Conservation (phyloP, 2,113 vertebrate genomes). For the Cyanoramphus novaezelandiae region DNA sequence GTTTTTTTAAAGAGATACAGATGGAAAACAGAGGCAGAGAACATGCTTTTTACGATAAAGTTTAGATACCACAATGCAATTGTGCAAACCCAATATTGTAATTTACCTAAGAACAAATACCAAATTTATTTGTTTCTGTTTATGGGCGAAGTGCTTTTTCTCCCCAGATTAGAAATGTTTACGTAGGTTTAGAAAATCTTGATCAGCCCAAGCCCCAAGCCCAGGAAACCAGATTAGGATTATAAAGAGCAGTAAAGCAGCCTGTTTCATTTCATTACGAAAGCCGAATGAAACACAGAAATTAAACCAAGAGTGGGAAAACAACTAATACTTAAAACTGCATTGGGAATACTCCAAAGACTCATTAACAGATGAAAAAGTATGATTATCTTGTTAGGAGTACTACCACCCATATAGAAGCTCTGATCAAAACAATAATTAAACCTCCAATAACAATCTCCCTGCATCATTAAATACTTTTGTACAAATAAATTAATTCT, state of each 20-base stretch:
- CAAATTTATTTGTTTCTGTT: neutral
- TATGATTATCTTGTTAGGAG: conserved; percentile 68
- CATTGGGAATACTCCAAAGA: conserved; percentile 60
- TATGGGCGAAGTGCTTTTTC: neutral
- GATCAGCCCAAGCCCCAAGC: neutral
- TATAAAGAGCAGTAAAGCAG: conserved; percentile 1
- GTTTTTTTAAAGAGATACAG: neutral
- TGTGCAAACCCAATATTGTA: neutral
- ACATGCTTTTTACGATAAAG: neutral
- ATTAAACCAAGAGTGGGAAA: conserved; percentile 44
- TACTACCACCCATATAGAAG: conserved; percentile 58
- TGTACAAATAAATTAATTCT: conserved; percentile 61
- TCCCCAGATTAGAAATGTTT: neutral
- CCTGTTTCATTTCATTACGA: neutral
- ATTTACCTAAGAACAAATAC: neutral
- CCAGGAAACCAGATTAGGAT: neutral
- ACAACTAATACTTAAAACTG: conserved; percentile 54
- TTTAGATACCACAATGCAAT: neutral
- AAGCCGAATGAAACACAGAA: conserved; percentile 48
- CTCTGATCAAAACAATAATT: conserved; percentile 70
- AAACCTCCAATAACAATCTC: conserved; percentile 60
- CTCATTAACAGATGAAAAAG: conserved; percentile 69
- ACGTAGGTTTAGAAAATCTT: neutral
- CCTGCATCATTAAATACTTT: conserved; percentile 59
- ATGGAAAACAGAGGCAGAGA: neutral